Evolutionary conservation across 1,140 invertebrate species (phyloP).

Genomic region (Heliothis subflexa): DNA sequence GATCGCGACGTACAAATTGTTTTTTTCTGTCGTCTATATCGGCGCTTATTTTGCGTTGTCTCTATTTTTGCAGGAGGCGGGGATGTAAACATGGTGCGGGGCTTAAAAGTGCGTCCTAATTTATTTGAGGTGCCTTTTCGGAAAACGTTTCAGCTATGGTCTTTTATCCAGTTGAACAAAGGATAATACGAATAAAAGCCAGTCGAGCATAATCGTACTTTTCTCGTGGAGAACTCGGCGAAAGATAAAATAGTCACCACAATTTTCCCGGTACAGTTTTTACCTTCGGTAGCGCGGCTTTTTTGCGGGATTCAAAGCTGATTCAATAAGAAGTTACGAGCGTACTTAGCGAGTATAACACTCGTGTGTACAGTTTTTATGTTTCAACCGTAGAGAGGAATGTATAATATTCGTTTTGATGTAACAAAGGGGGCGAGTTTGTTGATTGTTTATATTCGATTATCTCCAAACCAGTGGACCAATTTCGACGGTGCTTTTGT

Average conservation of each 20-base stretch:
- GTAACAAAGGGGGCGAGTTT: constrained; percentile 42
- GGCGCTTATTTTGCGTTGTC: constrained; percentile 57
- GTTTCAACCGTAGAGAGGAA: constrained; percentile 37
- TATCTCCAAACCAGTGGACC: constrained; percentile 52
- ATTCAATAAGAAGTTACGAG: constrained; percentile 78
- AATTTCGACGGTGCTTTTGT: constrained; percentile 44
- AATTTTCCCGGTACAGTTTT: constrained; percentile 75
- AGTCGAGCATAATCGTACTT: constrained; percentile 80
- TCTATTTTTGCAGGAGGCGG: constrained; percentile 59
- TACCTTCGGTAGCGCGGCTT: constrained; percentile 59
- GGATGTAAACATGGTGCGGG: constrained; percentile 62
- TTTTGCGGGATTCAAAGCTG: constrained; percentile 65
- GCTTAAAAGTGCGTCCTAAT: constrained; percentile 66
- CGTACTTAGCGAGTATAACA: constrained; percentile 58
- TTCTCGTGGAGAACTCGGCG: constrained; percentile 63
- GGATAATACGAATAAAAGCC: constrained; percentile 80
- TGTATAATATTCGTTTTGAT: constrained; percentile 48
- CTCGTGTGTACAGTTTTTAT: constrained; percentile 53
- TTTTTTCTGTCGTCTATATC: constrained; percentile 54
- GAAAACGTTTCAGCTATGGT: constrained; percentile 63
- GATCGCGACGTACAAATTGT: constrained; percentile 59
- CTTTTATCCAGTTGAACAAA: constrained; percentile 72
- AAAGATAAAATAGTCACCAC: constrained; percentile 78
- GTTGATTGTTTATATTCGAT: constrained; percentile 62
- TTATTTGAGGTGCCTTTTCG: constrained; percentile 67